These are phyloP conservation scores for Eumacrocentrus americanus DNA, from an alignment of 2,888 invertebrate species.

Conservation along the genomic window DNA sequence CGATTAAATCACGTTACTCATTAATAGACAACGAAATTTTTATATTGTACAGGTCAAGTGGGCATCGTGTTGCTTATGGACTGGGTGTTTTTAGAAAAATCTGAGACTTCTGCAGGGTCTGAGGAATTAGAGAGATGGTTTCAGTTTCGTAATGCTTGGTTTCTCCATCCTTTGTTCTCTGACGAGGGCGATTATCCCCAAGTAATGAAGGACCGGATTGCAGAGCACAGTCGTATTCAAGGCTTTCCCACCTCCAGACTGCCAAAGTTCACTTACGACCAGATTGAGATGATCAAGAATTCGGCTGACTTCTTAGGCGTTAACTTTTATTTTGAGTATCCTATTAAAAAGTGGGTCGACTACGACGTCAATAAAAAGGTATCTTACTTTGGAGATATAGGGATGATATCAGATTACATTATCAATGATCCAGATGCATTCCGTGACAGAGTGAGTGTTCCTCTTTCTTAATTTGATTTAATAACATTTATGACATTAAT, in stretches of 20 bases:
- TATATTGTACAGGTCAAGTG: slow-evolving; percentile 67
- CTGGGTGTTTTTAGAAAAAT: slow-evolving; percentile 61
- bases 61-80: slow-evolving; percentile 67
- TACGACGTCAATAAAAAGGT: no score
- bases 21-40: no score
- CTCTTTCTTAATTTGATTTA: no score
- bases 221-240: slow-evolving; percentile 66
- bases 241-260: slow-evolving; percentile 68
- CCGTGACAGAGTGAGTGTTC: slow-evolving; percentile 13
- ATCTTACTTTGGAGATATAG: slow-evolving; percentile 28
- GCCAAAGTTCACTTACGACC: slow-evolving; percentile 57
- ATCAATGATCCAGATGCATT: neutral
- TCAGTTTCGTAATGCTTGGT: slow-evolving; percentile 70
- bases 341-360: neutral
- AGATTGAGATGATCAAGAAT: slow-evolving; percentile 35
- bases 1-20: no score
- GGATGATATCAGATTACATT: slow-evolving; percentile 7
- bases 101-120: slow-evolving; percentile 61
- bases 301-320: slow-evolving; percentile 45
- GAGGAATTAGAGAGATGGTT: slow-evolving; percentile 65
- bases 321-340: slow-evolving; percentile 39
- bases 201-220: slow-evolving; percentile 68
- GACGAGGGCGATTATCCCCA: slow-evolving; percentile 71
- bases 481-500: slow-evolving; percentile 5
- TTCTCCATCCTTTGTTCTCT: slow-evolving; percentile 71